These are phyloP conservation scores for Adoxophyes honmai DNA, from an alignment of 1,140 invertebrate species.

Conservation along the genomic window DNA sequence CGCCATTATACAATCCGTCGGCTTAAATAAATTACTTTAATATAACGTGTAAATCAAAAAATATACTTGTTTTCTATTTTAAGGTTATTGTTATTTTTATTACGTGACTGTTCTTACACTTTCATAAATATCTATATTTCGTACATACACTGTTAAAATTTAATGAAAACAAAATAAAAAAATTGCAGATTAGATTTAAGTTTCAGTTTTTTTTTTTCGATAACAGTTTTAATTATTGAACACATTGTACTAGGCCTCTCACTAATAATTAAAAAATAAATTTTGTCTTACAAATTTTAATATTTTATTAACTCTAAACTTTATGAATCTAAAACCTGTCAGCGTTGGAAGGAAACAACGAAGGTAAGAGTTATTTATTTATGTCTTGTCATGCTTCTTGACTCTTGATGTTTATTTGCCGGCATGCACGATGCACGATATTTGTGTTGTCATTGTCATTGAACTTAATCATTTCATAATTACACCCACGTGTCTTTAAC, in stretches of 20 bases:
- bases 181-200: conserved; percentile 27
- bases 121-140: neutral
- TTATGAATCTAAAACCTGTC: conserved; percentile 9
- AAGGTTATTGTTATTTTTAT: conserved; percentile 9
- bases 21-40: neutral
- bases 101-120: neutral
- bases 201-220: conserved; percentile 18
- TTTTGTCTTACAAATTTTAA: conserved; percentile 35
- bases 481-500: too few relatives aligned
- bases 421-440: neutral
- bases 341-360: conserved; percentile 5
- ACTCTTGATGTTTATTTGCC: neutral
- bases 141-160: neutral
- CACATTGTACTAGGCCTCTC: conserved; percentile 47
- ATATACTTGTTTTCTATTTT: conserved; percentile 7
- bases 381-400: neutral
- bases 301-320: conserved; percentile 1
- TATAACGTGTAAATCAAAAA: neutral
- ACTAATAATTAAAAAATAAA: conserved; percentile 60
- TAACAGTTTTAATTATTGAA: conserved; percentile 26
- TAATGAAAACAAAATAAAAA: neutral
- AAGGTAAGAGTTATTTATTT: conserved; percentile 1
- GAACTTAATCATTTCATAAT: too few relatives aligned
- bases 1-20: neutral
- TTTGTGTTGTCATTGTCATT: conserved; percentile 3